Evolutionary conservation across 2,888 invertebrate genomes (phyloP).

Genomic region (Ormyrus rosae): DNA sequence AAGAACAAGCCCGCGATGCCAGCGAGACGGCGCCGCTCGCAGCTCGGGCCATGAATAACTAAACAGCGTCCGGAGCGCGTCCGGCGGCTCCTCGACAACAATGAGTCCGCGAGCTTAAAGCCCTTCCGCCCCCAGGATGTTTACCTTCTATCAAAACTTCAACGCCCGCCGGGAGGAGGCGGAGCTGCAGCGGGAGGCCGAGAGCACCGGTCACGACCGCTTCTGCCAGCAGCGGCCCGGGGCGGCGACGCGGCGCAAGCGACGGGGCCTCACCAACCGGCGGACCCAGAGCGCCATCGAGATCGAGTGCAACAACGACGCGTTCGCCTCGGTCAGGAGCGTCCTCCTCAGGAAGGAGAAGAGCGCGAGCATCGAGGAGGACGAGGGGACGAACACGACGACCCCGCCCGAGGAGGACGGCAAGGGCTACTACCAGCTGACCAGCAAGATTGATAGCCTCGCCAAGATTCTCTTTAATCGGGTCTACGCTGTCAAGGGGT

Average conservation of each 20-base stretch:
- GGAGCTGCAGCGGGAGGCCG: slow-evolving; percentile 67
- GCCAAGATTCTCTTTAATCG: slow-evolving; percentile 83
- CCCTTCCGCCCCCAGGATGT: slow-evolving; percentile 14
- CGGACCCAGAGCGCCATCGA: slow-evolving; percentile 74
- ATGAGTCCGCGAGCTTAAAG: no score
- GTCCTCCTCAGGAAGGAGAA: slow-evolving; percentile 76
- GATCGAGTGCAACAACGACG: slow-evolving; percentile 68
- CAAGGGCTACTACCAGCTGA: slow-evolving; percentile 80
- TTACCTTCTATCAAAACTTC: slow-evolving; percentile 54
- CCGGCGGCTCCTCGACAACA: no score
- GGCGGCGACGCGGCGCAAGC: slow-evolving; percentile 65
- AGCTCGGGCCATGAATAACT: no score
- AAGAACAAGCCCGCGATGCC: no score
- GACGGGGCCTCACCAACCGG: slow-evolving; percentile 69
- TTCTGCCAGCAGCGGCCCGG: slow-evolving; percentile 84
- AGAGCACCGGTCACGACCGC: slow-evolving; percentile 88
- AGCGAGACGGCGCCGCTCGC: no score
- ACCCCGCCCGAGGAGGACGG: slow-evolving; percentile 68
- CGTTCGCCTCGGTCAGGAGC: slow-evolving; percentile 68
- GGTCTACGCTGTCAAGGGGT: slow-evolving; percentile 71
- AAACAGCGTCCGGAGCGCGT: no score
- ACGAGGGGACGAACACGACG: slow-evolving; percentile 56
- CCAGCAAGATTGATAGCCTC: slow-evolving; percentile 85
- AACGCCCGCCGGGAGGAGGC: slow-evolving; percentile 76
- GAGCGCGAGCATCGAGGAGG: slow-evolving; percentile 83